Base-by-base conservation (phyloP, 2,113 vertebrate genomes). In the Anguilla japonica region DNA sequence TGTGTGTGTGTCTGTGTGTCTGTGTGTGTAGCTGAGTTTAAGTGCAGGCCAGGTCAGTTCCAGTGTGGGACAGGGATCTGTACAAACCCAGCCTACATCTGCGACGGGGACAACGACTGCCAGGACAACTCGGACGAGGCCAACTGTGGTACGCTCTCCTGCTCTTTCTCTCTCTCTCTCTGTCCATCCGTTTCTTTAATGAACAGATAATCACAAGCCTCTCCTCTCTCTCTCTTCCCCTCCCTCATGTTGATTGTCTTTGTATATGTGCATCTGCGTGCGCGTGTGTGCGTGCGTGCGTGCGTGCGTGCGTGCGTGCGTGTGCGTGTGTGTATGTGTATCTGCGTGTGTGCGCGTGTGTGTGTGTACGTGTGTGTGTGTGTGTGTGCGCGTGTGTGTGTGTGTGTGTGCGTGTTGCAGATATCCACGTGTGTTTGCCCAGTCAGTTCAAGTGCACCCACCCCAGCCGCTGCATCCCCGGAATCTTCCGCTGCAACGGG, bases 21-120 rank as follows among this genome's bases (percentile, higher is more conserved):
- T 39, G 75, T 79, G 3, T 79, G 29, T 79, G 29, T 16, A 99
- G 98, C 97, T 0, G 97, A 97, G 83, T 99, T 99, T 94, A 99
- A 97, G 88, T 99, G 98, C 93, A 94, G 98, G 0, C 98, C 98
- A 0, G 98, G 98, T 1, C 98, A 99, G 91, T 99, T 99, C 93
- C 98, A 99, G 93, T 99, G 98, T 84, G 97, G 97, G 0, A 99
- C 98, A 0, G 98, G 98, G 56, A 98, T 99, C 94, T 99, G 98
- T 93, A 99, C 98, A 41, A 99, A 99, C 94, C 98, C 98, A 0
- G 98, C 98, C 87, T 99, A 99, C 95, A 99, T 99, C 95, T 99
- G 98, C 2, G 98, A 99, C 0, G 98, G 98, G 0, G 98, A 99
- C 95, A 98, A 99, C 0, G 98, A 99, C 94, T 99, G 98, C 91